phyloP scores from a whole-genome alignment of 2,797 vertebrate genomes.

The Silurus aristotelis region DNA sequence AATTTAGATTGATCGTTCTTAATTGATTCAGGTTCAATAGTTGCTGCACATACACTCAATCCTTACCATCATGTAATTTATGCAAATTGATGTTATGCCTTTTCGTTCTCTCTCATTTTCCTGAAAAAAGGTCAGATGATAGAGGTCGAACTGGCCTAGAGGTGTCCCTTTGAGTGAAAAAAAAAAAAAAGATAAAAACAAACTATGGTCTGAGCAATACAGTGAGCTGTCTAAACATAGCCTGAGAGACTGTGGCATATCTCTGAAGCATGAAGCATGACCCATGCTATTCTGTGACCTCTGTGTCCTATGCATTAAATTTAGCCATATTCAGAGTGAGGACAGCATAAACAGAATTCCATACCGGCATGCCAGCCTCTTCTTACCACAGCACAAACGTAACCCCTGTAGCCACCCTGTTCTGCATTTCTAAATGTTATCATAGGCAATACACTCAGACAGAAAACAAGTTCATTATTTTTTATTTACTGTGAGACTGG shows the following conservation, averaged over 20 bases:
- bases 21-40: conserved; percentile 49
- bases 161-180: conserved; percentile 5
- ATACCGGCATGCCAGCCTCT: conserved; percentile 15
- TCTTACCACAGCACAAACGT: conserved; percentile 10
- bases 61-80: conserved; percentile 38
- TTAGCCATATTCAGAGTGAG: conserved; percentile 31
- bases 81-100: conserved; percentile 16
- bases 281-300: conserved; percentile 28
- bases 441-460: conserved; percentile 15
- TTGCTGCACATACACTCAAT: conserved; percentile 26
- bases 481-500: conserved; percentile 22
- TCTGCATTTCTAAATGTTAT: conserved; percentile 31
- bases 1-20: conserved; percentile 54
- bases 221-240: conserved; percentile 18
- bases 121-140: conserved; percentile 23
- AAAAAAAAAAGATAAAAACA: conserved; percentile 27
- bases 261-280: conserved; percentile 35
- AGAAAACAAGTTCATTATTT: conserved; percentile 17
- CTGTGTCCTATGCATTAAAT: conserved; percentile 42
- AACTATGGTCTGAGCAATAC: conserved; percentile 10
- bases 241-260: conserved; percentile 18
- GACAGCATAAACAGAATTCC: conserved; percentile 38
- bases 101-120: conserved; percentile 1
- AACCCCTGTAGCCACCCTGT: conserved; percentile 10
- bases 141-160: conserved; percentile 23